Evolutionary conservation across 2,797 vertebrate genomes (phyloP).

Genomic region (Acanthiza pusilla): DNA sequence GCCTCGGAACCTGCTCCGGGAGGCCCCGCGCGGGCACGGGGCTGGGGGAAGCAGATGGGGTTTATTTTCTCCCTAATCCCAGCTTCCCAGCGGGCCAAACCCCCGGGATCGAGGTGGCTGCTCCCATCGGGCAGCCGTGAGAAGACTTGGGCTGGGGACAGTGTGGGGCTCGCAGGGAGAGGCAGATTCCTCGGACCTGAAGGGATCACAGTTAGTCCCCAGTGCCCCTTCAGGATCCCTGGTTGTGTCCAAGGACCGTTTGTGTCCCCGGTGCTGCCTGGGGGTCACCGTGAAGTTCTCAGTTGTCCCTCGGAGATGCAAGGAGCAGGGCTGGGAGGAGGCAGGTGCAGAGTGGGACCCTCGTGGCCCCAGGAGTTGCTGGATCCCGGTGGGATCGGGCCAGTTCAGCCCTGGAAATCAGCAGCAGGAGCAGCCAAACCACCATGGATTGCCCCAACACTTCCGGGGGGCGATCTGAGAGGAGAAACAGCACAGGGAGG

Average conservation of each 20-base stretch:
- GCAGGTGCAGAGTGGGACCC: background rate
- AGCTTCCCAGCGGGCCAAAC: too few species aligned
- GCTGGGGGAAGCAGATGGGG: accelerated
- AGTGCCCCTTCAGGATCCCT: background rate
- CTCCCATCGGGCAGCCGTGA: background rate
- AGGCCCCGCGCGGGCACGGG: background rate
- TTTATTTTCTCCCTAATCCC: background rate
- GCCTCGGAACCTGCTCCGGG: background rate
- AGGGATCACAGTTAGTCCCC: background rate
- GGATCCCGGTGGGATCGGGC: background rate
- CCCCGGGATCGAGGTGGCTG: accelerated
- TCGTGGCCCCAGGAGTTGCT: background rate
- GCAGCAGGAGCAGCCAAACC: background rate
- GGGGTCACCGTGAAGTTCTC: background rate
- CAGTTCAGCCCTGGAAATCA: background rate
- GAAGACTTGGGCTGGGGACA: background rate
- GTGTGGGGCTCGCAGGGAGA: background rate
- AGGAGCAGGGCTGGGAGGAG: background rate
- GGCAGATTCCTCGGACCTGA: accelerated
- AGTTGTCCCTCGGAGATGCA: background rate
- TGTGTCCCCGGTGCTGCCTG: background rate
- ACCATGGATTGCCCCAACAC: accelerated
- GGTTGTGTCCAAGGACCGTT: background rate
- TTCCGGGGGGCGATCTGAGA: background rate
- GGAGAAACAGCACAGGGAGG: background rate